Conservation (phyloP, 2,113 vertebrate genomes). For the Tylochromis polylepis region DNA sequence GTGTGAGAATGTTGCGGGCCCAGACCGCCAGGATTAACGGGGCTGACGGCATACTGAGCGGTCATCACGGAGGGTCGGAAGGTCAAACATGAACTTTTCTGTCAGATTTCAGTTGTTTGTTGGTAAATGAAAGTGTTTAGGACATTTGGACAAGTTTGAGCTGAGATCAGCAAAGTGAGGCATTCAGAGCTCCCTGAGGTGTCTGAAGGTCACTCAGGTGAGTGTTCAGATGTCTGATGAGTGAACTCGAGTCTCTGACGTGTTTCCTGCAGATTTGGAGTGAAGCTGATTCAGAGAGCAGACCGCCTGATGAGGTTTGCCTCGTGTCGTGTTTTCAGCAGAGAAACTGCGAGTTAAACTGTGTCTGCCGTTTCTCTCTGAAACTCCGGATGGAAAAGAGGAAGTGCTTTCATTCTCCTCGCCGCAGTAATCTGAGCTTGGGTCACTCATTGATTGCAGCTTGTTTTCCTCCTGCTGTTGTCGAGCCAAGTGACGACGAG, state of each 20-base stretch:
- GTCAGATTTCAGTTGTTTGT: neutral
- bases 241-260: neutral
- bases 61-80: neutral
- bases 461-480: neutral
- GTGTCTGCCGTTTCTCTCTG: neutral
- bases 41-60: neutral
- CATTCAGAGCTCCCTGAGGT: neutral
- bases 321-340: neutral
- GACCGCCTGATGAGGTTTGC: neutral
- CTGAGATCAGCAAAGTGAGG: no score
- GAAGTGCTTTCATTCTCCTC: neutral
- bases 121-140: no score
- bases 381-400: neutral
- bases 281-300: neutral
- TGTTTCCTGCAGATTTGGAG: neutral
- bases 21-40: neutral
- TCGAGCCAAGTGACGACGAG: neutral
- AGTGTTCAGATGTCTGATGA: neutral
- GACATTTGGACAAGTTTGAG: no score
- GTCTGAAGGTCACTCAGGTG: neutral
- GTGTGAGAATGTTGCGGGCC: neutral
- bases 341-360: neutral
- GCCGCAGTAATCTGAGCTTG: neutral
- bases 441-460: neutral
- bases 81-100: neutral